Percentiles rank a stretch among this genome's conserved stretches.
phyloP scores from a whole-genome alignment of 2,113 vertebrate genomes.

The Microtus richardsoni region DNA sequence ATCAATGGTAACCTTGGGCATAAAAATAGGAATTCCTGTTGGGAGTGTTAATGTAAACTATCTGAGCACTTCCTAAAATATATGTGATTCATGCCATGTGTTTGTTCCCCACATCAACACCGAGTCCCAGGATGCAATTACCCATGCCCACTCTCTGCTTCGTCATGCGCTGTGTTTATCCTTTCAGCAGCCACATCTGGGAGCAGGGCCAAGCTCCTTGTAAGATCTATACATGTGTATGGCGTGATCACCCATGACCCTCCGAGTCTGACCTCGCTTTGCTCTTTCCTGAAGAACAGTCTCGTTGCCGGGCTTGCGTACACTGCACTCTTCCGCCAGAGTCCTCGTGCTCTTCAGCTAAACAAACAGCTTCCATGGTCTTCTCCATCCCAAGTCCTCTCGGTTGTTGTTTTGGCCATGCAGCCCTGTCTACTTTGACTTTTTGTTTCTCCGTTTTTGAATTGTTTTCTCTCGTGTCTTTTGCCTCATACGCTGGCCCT shows the following conservation, averaged over 20 bases:
- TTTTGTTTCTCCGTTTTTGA: neutral
- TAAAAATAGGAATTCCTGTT: slow-evolving; percentile 59
- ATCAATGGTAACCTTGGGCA: slow-evolving; percentile 58
- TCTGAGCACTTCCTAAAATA: slow-evolving; percentile 63
- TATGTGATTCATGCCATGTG: slow-evolving; percentile 56
- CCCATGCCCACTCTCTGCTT: slow-evolving; percentile 37
- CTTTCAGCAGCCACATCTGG: neutral
- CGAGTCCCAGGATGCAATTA: slow-evolving; percentile 40
- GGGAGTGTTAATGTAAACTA: slow-evolving; percentile 59
- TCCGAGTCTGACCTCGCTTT: neutral
- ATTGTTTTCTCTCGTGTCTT: neutral
- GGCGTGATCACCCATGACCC: neutral
- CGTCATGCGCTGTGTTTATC: neutral
- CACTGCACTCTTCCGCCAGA: no score
- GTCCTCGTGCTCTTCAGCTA: neutral
- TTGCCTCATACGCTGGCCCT: neutral
- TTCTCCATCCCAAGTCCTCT: neutral
- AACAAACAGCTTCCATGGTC: neutral
- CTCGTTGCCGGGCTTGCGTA: neutral
- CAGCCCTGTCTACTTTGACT: neutral
- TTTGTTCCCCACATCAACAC: slow-evolving; percentile 63
- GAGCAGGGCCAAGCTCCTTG: neutral
- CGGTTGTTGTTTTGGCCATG: neutral
- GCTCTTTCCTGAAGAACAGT: neutral
- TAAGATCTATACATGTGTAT: neutral